Percentiles rank a stretch among this genome's conserved stretches.
Evolutionary conservation across 2,113 vertebrate species (phyloP).

Genomic region (Climacteris rufus): DNA sequence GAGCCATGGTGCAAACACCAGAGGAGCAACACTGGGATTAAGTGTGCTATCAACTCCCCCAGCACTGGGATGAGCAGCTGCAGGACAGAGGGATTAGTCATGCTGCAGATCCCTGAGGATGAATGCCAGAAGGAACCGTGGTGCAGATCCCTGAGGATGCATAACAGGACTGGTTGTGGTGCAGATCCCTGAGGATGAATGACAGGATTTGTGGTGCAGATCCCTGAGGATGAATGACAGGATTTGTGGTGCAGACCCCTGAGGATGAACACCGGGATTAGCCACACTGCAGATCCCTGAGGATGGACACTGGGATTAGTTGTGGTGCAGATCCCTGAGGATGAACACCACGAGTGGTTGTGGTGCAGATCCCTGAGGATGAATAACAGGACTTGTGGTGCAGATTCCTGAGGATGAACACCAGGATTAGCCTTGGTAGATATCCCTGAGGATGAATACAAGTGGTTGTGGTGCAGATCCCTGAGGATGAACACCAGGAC

Average conservation of each 20-base stretch:
- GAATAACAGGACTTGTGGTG: rapidly evolving
- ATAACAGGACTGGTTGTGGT: rapidly evolving
- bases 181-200: neutral
- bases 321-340: neutral
- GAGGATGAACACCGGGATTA: rapidly evolving
- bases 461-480: neutral
- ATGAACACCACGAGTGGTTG: rapidly evolving
- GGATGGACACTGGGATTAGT: neutral
- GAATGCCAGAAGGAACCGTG: rapidly evolving
- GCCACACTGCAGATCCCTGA: too few relatives aligned
- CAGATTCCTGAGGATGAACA: neutral
- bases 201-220: rapidly evolving
- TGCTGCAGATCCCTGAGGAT: neutral
- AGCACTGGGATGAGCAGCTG: neutral
- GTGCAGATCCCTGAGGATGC: neutral
- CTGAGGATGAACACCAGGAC: neutral
- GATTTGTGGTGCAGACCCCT: neutral
- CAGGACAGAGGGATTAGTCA: neutral
- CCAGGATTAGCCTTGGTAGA: neutral
- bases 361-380: rapidly evolving
- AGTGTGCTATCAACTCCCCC: rapidly evolving
- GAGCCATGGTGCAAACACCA: rapidly evolving
- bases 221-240: neutral
- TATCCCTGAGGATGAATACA: rapidly evolving
- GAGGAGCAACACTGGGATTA: neutral